Base-by-base conservation (phyloP, 2,113 vertebrate genomes). In the Vulpes vulpes region DNA sequence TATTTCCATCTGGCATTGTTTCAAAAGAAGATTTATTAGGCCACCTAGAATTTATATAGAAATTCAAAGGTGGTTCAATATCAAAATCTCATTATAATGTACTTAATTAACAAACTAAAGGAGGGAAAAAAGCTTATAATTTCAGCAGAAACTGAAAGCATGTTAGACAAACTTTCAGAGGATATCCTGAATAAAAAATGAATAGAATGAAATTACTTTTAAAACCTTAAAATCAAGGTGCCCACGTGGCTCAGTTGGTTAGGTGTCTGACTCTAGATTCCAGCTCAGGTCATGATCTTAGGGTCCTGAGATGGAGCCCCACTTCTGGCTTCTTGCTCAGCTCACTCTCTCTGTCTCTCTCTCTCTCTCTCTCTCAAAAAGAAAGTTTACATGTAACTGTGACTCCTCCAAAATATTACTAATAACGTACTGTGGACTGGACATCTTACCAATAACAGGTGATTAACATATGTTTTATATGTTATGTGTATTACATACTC, bases 1-100 rank as follows among this genome's bases (percentile, higher is more conserved):
- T 22, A 11, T 38, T 92, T 88, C 55, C 94, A 57, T 32, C 20
- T 89, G 67, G 1, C 17, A 19, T 67, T 90, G 2, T 67, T 76
- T 67, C 16, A 69, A 91, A 94, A 62, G 38, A 93, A 85, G 20
- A 57, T 86, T 90, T 95, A 67, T 87, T 93, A 78, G 51, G 81
- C n/a, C 15, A 87, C 55, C 17, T 88, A 38, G 51, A 93, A 83
- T 32, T 38, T 80, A 78, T 27, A 10, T 14, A 78, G 78, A 88
- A 92, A 62, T 43, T 2, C 8, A 82, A 74, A 87, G n/a, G 35
- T 59, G 7, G 5, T 38, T 88, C 51, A n/a, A 8, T 87, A 88
- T 59, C 4, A 43, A 82, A 76, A 67, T 38, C 4, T 73, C 12
- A 79, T n/a, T 73, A 15, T 84, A 79, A 62, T 78, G 80, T 55